A percentile compares a stretch with the other conserved stretches of the same genome.
phyloP scores from a whole-genome alignment of 1,140 invertebrate species.

The Meloidogyne floridensis region DNA sequence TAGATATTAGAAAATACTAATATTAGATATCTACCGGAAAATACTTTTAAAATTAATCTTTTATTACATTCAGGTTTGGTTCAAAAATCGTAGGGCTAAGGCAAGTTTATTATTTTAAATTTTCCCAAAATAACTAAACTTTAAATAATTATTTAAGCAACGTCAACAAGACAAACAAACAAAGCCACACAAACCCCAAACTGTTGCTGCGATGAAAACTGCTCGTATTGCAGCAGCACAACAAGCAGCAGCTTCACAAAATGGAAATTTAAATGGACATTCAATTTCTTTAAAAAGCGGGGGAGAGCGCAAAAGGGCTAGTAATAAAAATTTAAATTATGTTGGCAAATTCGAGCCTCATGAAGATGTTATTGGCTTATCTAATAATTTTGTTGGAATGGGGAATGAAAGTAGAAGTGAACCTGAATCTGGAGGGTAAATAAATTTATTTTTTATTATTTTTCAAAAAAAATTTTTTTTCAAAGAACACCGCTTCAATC shows the following conservation, averaged over 20 bases:
- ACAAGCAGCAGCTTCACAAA: not conserved
- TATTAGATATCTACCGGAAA: no score
- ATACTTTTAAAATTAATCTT: no score
- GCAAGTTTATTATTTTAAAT: constrained; percentile 80
- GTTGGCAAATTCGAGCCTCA: not conserved
- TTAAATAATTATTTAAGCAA: not conserved
- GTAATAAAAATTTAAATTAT: not conserved
- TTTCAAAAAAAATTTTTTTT: not conserved
- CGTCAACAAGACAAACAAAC: constrained; percentile 30
- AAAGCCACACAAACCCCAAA: constrained; percentile 29
- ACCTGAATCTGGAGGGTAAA: constrained; percentile 20
- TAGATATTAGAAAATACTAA: no score
- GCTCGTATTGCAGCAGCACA: constrained; percentile 19
- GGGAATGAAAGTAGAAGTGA: constrained; percentile 12
- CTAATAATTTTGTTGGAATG: not conserved
- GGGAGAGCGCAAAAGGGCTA: not conserved
- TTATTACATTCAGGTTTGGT: constrained; percentile 76
- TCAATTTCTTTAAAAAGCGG: constrained; percentile 13
- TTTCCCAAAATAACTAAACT: constrained; percentile 13
- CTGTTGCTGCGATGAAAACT: constrained; percentile 24
- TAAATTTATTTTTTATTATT: no score
- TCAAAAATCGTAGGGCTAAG: constrained; percentile 90
- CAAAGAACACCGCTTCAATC: no score
- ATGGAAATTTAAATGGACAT: not conserved
- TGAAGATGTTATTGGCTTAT: not conserved